Percentiles rank a stretch among this genome's conserved stretches.
phyloP scores from a whole-genome alignment of 1,140 invertebrate genomes.

The Vanessa tameamea region DNA sequence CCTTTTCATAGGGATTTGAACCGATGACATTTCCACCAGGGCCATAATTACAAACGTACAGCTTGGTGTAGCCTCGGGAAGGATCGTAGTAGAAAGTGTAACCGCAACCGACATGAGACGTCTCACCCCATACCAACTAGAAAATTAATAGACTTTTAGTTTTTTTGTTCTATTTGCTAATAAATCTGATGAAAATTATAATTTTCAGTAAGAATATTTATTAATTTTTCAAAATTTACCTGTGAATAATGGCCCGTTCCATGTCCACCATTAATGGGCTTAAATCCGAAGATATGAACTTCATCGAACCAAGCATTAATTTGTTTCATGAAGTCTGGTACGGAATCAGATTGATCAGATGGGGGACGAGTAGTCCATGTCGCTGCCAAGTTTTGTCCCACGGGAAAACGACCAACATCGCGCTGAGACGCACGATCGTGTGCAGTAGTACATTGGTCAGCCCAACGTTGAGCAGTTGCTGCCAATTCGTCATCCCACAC shows the following conservation, averaged over 20 bases:
- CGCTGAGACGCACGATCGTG: slow-evolving; percentile 84
- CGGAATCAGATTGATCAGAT: slow-evolving; percentile 79
- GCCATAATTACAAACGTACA: slow-evolving; percentile 93
- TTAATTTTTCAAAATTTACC: slow-evolving; percentile 69
- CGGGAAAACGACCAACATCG: slow-evolving; percentile 85
- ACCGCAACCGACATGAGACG: slow-evolving; percentile 89
- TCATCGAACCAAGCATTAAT: slow-evolving; percentile 91
- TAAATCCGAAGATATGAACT: slow-evolving; percentile 86
- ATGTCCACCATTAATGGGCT: slow-evolving; percentile 83
- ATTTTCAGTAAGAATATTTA: no score
- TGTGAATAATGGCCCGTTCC: slow-evolving; percentile 91
- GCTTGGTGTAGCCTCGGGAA: slow-evolving; percentile 86
- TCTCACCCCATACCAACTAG: slow-evolving; percentile 90
- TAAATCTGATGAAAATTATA: no score
- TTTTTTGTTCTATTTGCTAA: background rate
- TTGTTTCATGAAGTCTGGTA: slow-evolving; percentile 87
- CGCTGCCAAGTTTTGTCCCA: slow-evolving; percentile 91
- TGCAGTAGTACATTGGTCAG: slow-evolving; percentile 87
- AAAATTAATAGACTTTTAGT: slow-evolving; percentile 44
- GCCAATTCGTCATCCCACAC: slow-evolving; percentile 94
- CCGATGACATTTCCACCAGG: slow-evolving; percentile 90
- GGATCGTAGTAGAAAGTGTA: slow-evolving; percentile 89
- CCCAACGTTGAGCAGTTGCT: slow-evolving; percentile 89
- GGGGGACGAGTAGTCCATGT: slow-evolving; percentile 88
- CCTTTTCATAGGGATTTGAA: slow-evolving; percentile 87